These are phyloP conservation scores for Sternotherus odoratus DNA, from an alignment of 2,797 vertebrate species.

Conservation along the genomic window DNA sequence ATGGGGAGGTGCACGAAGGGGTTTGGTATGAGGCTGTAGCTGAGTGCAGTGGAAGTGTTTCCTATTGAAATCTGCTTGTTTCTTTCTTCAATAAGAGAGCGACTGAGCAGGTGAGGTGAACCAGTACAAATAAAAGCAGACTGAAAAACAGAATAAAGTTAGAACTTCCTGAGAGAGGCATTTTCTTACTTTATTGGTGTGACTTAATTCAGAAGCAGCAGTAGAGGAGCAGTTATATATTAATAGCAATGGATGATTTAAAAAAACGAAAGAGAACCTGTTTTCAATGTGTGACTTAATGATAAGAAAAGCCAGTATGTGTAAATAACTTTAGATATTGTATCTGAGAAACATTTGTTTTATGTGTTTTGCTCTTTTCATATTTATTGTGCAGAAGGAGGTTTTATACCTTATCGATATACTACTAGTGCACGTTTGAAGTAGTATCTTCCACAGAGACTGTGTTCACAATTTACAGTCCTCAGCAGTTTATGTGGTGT, in stretches of 20 bases:
- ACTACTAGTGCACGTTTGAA: conserved; percentile 38
- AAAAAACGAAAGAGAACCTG: conserved; percentile 25
- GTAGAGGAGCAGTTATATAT: conserved; percentile 14
- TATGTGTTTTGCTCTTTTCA: conserved; percentile 83
- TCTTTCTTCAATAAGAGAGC: not conserved
- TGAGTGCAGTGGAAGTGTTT: not conserved
- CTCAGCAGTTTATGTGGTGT: conserved; percentile 51
- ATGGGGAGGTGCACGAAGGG: not conserved
- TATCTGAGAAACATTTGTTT: conserved; percentile 84
- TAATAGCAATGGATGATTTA: not conserved
- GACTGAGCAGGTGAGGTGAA: not conserved
- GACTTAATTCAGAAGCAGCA: not conserved
- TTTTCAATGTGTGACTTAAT: conserved; percentile 41
- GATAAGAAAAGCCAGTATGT: conserved; percentile 80
- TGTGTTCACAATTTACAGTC: conserved; percentile 66
- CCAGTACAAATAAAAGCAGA: accelerated
- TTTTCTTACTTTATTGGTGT: not conserved
- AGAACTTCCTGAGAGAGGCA: conserved; percentile 34
- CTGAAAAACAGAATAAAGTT: conserved; percentile 72
- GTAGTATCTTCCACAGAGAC: conserved; percentile 17
- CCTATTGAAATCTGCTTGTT: too few relatives aligned
- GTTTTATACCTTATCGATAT: conserved; percentile 43
- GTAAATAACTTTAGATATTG: conserved; percentile 88
- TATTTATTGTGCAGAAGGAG: conserved; percentile 83
- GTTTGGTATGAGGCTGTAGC: accelerated